A percentile compares a stretch with the other conserved stretches of the same genome.
Evolutionary conservation across 2,113 vertebrate species (phyloP).

Genomic region (Bucco capensis): DNA sequence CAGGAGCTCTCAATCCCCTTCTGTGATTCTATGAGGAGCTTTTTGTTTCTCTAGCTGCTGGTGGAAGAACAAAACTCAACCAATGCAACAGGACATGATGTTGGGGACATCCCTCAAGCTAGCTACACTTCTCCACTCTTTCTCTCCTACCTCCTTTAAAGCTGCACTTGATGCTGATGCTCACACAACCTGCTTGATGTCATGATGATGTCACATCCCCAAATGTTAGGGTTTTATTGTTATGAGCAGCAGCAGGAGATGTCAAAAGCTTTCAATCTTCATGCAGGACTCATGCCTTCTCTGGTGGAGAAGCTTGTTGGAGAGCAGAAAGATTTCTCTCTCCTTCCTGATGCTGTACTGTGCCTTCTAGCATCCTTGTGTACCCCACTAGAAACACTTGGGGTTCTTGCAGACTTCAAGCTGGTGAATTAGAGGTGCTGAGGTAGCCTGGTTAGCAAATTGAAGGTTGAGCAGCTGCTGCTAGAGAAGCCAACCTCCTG

Average conservation of each 20-base stretch:
- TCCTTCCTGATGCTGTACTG: not conserved
- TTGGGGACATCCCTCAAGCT: not conserved
- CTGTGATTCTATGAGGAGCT: too few relatives aligned
- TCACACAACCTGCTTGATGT: not conserved
- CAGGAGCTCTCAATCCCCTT: not conserved
- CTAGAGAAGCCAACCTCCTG: not conserved
- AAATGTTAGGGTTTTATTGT: not conserved
- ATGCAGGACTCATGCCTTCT: not conserved
- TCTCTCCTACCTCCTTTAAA: not conserved
- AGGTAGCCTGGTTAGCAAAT: not conserved
- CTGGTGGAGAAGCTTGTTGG: not conserved
- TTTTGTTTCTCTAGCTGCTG: not conserved
- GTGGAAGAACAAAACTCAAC: not conserved
- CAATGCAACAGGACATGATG: not conserved
- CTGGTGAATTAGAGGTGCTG: not conserved
- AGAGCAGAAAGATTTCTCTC: not conserved
- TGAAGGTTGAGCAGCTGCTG: not conserved
- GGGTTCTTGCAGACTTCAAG: not conserved
- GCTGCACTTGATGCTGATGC: not conserved
- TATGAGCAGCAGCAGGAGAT: not conserved
- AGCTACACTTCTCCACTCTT: not conserved
- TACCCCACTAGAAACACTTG: fast-evolving
- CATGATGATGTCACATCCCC: not conserved
- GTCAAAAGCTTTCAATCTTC: not conserved
- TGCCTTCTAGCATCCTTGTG: not conserved